Conservation (phyloP, 92 coral and sea anemone species). For the Diadumene lineata region DNA sequence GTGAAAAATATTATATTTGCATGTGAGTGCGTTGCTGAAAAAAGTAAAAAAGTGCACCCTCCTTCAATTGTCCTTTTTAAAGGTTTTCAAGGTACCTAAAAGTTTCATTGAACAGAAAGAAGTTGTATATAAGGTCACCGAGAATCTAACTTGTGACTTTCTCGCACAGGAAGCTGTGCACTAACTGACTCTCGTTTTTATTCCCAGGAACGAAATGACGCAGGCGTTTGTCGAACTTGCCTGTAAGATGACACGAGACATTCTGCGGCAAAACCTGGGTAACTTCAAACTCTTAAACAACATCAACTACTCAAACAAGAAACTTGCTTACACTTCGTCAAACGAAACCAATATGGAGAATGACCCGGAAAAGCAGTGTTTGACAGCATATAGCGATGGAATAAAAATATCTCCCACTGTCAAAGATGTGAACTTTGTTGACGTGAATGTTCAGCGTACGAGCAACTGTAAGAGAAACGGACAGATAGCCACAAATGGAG, state of each 20-base stretch:
- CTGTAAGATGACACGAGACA: conserved; percentile 96
- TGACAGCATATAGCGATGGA: conserved; percentile 11
- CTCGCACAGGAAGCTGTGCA: no score
- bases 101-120: no score
- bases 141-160: no score
- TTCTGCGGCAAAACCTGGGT: conserved; percentile 74
- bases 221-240: conserved; percentile 95
- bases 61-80: no score
- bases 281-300: conserved; percentile 33
- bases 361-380: no score
- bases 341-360: conserved; percentile 11
- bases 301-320: conserved; percentile 6
- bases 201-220: conserved; percentile 83
- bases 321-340: background rate
- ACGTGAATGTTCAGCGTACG: conserved; percentile 56
- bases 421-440: conserved; percentile 52
- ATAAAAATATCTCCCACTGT: conserved; percentile 30
- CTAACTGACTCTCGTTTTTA: background rate
- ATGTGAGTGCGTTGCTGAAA: no score
- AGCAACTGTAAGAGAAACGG: background rate
- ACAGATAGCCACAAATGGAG: background rate
- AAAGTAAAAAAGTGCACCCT: no score
- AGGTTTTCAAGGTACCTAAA: no score
- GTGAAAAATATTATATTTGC: no score
- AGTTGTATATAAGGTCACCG: no score